These are phyloP conservation scores for Cremastinae sp. DNA, from an alignment of 2,888 invertebrate species.

Conservation along the genomic window DNA sequence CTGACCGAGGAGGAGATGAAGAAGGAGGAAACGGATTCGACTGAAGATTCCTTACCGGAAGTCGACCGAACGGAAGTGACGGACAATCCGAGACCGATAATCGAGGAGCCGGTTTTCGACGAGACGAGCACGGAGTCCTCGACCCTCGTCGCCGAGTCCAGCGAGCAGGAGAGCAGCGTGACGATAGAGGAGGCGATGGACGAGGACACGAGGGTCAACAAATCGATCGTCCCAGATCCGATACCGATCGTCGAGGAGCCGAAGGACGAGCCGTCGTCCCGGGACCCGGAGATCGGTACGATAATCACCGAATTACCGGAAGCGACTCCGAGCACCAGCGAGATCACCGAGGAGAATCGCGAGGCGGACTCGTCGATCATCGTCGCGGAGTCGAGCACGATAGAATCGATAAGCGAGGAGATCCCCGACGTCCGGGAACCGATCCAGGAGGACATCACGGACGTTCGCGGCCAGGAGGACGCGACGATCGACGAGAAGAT, in stretches of 20 bases:
- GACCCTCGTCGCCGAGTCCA: not conserved
- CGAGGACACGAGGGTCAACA: conserved; percentile 64
- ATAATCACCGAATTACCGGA: conserved; percentile 59
- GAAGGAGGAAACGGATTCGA: conserved; percentile 23
- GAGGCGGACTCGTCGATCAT: conserved; percentile 10
- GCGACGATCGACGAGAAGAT: conserved; percentile 35
- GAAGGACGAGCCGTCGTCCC: conserved; percentile 57
- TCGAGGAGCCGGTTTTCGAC: conserved; percentile 60
- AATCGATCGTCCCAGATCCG: conserved; percentile 72
- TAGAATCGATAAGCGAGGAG: conserved; percentile 18
- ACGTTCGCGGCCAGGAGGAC: conserved; percentile 35
- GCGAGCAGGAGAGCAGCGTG: conserved; percentile 49
- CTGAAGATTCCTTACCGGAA: conserved; percentile 39
- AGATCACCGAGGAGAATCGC: conserved; percentile 54
- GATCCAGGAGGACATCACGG: conserved; percentile 50
- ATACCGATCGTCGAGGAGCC: conserved; percentile 75
- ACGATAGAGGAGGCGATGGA: conserved; percentile 74
- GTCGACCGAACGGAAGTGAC: conserved; percentile 48
- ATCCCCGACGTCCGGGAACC: conserved; percentile 37
- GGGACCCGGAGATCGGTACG: conserved; percentile 20
- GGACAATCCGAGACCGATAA: conserved; percentile 57
- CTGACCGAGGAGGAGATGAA: conserved; percentile 19
- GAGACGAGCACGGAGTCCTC: conserved; percentile 18
- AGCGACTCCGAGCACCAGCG: conserved; percentile 59
- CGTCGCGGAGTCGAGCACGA: conserved; percentile 15